Percentiles rank a stretch among this genome's conserved stretches.
Evolutionary conservation across 2,113 vertebrate genomes (phyloP).

Genomic region (Sturnira hondurensis): DNA sequence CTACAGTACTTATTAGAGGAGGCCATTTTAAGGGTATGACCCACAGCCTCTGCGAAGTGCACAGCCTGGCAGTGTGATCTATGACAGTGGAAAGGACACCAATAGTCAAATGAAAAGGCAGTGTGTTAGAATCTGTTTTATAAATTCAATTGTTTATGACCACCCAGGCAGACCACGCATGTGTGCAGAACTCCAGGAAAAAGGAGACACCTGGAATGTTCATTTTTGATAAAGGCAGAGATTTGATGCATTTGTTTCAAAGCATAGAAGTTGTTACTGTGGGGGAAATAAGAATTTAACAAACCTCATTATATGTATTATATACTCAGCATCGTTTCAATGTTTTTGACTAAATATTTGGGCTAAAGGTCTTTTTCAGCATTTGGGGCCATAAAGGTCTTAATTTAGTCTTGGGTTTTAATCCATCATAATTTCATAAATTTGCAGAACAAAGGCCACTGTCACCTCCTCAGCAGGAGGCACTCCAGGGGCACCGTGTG

Average conservation of each 20-base stretch:
- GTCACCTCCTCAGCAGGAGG: background rate
- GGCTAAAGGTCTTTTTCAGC: background rate
- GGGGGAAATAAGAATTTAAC: background rate
- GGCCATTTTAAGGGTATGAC: background rate
- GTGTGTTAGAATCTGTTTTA: background rate
- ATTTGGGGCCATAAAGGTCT: background rate
- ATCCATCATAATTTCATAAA: background rate
- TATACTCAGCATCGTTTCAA: background rate
- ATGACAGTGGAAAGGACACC: background rate
- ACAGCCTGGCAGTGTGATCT: background rate
- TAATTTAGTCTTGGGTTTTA: background rate
- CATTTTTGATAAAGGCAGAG: background rate
- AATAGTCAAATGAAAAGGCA: background rate
- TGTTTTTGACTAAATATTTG: background rate
- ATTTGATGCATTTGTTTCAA: background rate
- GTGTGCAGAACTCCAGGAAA: background rate
- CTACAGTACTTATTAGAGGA: background rate
- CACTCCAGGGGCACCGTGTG: background rate
- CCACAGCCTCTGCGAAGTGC: background rate
- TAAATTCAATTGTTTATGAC: background rate
- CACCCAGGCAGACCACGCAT: too few species aligned
- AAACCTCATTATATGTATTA: background rate
- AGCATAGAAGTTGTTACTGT: background rate
- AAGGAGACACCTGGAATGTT: background rate
- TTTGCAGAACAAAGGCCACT: background rate